Evolutionary conservation across 1,140 invertebrate genomes (phyloP), one percentile per base, ranked within the genome.

Genomic region (Drosophila tropicalis): DNA sequence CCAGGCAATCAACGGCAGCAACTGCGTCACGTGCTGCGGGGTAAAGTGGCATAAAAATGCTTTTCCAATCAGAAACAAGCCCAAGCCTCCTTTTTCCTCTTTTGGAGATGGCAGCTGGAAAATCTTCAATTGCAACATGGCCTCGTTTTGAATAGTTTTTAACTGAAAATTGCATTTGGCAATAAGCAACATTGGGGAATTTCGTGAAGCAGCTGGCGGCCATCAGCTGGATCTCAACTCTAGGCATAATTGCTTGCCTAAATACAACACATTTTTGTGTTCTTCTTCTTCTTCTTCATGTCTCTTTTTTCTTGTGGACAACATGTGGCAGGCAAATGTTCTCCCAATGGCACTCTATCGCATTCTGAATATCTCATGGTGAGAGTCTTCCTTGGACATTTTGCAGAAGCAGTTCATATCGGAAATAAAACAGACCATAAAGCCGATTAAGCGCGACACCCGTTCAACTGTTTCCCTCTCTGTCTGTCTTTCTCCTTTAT

Each of bases 351-450:
- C 66, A 39, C 17, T 39, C 17, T n/a, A 41, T 36, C 60, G 32
- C 39, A 12, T 9, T 44, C 39, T 47, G 3, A 17, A 15, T 32
- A 25, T 32, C 3, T 9, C 22, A 47, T 44, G 17, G 17, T 32
- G 13, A 36, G 61, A 67, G 51, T 54, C 58, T 64, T 66, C 63
- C 57, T 60, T 41, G 60, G 39, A 57, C 69, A 71, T 82, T 57
- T 36, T 34, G 15, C 56, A 19, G 79, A 76, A 76, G 81, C 83
- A 87, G 83, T 87, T 87, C 84, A 86, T 89, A 87, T 87, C 81
- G 84, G 65, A 87, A 83, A 89, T 87, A 87, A 87, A 87, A 87
- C 83, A 87, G 84, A 87, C 79, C 84, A 80, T 89, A 89, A 89
- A 87, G 84, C 83, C 83, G 83, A 87, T 87, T 87, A 87, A 89